These are phyloP conservation scores for Drosophila tropicalis DNA, from an alignment of 1,140 invertebrate genomes.

Conservation along the genomic window DNA sequence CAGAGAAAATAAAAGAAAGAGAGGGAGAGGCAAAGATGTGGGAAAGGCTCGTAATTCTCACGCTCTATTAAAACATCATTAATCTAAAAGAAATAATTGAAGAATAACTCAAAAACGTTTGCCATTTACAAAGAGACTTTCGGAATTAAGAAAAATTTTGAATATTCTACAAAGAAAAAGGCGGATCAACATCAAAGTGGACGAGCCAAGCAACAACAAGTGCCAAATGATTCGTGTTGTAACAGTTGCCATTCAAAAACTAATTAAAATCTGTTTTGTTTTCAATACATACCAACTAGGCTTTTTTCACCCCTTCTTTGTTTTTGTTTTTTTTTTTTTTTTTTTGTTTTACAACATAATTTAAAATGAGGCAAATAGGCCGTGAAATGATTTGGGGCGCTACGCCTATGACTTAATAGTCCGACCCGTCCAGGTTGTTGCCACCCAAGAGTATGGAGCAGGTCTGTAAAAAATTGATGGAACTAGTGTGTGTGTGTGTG, in stretches of 20 bases:
- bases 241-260: conserved; percentile 53
- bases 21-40: not conserved
- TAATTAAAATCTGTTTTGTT: conserved; percentile 69
- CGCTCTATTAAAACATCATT: conserved; percentile 78
- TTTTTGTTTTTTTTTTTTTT: conserved; percentile 57
- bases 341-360: conserved; percentile 76
- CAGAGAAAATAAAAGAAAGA: not conserved
- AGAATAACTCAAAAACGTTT: conserved; percentile 8
- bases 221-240: conserved; percentile 48
- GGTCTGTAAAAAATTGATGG: conserved; percentile 25
- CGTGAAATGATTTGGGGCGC: conserved; percentile 74
- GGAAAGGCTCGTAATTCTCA: conserved; percentile 53
- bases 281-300: conserved; percentile 56
- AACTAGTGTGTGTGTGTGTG: conserved; percentile 7
- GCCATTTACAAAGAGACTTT: conserved; percentile 23
- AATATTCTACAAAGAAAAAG: conserved; percentile 52
- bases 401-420: conserved; percentile 82
- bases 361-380: conserved; percentile 60
- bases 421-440: conserved; percentile 46
- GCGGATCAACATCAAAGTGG: conserved; percentile 59
- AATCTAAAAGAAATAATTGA: conserved; percentile 51
- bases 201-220: conserved; percentile 47
- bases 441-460: conserved; percentile 45
- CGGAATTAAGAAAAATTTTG: conserved; percentile 62
- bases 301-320: conserved; percentile 34